These are phyloP conservation scores for Eupithecia inturbata DNA, from an alignment of 2,888 invertebrate species.

Conservation along the genomic window DNA sequence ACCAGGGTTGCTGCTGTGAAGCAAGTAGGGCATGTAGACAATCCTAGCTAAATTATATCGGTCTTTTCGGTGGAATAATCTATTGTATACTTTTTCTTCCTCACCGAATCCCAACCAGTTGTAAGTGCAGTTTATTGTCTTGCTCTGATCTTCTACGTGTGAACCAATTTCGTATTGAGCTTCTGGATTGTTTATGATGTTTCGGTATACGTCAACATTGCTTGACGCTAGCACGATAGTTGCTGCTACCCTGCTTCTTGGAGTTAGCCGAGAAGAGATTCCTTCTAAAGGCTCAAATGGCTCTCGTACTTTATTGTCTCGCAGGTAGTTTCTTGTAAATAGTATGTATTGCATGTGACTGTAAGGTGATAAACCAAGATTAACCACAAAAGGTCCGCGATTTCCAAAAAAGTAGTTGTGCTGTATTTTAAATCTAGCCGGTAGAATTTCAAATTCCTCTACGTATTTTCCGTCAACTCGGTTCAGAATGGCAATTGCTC, in stretches of 20 bases:
- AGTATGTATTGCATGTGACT: slow-evolving; percentile 91
- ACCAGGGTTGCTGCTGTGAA: slow-evolving; percentile 95
- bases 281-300: slow-evolving; percentile 89
- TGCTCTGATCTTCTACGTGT: slow-evolving; percentile 96
- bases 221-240: slow-evolving; percentile 95
- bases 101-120: slow-evolving; percentile 95
- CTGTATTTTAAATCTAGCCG: slow-evolving; percentile 88
- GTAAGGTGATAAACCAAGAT: slow-evolving; percentile 94
- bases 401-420: slow-evolving; percentile 96
- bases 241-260: slow-evolving; percentile 96
- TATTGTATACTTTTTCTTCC: slow-evolving; percentile 89
- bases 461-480: slow-evolving; percentile 84
- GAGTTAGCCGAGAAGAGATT: slow-evolving; percentile 89
- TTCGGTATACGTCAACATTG: slow-evolving; percentile 94
- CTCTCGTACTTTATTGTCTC: slow-evolving; percentile 93
- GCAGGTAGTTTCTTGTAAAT: slow-evolving; percentile 94
- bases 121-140: slow-evolving; percentile 95
- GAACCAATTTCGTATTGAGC: slow-evolving; percentile 98
- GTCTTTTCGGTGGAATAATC: slow-evolving; percentile 93
- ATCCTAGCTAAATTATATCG: slow-evolving; percentile 97
- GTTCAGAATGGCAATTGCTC: slow-evolving; percentile 93
- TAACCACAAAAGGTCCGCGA: slow-evolving; percentile 93
- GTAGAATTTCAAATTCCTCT: slow-evolving; percentile 91
- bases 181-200: slow-evolving; percentile 95
- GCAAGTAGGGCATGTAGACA: slow-evolving; percentile 94